These are phyloP conservation scores for Eucidaris tribuloides DNA, from an alignment of 35 echinoderm and acorn worm genomes.

Conservation along the genomic window DNA sequence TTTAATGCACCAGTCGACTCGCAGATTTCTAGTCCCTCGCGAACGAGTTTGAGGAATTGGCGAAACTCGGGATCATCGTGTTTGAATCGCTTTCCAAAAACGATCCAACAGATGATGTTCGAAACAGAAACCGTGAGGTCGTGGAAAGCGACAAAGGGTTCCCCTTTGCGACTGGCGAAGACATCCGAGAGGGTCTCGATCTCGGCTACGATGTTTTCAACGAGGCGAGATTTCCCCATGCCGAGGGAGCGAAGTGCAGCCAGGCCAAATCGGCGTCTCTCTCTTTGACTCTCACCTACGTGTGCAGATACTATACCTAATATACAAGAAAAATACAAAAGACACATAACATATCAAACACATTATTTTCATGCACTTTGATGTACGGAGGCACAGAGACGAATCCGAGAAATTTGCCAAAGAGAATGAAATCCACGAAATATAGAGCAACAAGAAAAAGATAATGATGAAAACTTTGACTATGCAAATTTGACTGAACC, in stretches of 20 bases:
- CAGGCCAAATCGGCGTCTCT: constrained; percentile 32
- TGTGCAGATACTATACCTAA: constrained; percentile 17
- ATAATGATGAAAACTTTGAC: no score
- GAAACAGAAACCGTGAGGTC: constrained; percentile 19
- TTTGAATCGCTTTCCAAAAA: constrained; percentile 52
- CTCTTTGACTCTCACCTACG: neutral
- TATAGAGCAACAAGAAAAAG: no score
- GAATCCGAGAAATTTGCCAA: no score
- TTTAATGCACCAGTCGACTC: neutral
- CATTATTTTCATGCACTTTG: no score
- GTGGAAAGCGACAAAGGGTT: constrained; percentile 24
- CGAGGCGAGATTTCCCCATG: constrained; percentile 45
- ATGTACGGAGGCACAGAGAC: no score
- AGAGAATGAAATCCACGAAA: no score
- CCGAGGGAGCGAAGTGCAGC: constrained; percentile 36
- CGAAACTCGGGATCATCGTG: constrained; percentile 41
- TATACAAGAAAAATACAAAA: no score
- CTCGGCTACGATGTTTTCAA: constrained; percentile 40
- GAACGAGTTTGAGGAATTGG: neutral
- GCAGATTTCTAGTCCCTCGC: neutral
- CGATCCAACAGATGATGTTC: constrained; percentile 43
- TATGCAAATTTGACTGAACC: no score
- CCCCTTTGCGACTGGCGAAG: neutral
- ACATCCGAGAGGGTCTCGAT: constrained; percentile 2
- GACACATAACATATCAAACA: no score